These are phyloP conservation scores for Diglossa brunneiventris DNA, from an alignment of 2,113 vertebrate genomes.

Conservation along the genomic window DNA sequence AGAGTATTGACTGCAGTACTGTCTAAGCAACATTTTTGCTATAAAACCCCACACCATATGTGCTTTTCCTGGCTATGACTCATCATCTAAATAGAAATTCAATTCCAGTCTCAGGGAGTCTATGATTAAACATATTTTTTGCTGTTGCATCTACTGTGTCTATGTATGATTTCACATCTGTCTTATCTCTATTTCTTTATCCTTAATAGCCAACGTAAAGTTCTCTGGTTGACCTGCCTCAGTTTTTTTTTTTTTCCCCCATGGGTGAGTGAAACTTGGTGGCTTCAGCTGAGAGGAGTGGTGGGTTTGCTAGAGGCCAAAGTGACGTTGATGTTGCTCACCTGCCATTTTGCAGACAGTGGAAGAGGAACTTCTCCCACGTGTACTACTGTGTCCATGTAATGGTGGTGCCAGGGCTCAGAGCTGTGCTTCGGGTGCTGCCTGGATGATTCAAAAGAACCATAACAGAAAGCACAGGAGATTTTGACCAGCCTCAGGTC, in stretches of 20 bases:
- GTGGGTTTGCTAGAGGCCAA: conserved; percentile 32
- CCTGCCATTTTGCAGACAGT: conserved; percentile 63
- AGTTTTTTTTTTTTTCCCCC: not conserved
- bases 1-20: not conserved
- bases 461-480: conserved; percentile 57
- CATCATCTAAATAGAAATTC: not conserved
- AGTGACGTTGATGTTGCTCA: conserved; percentile 50
- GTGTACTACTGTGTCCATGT: conserved; percentile 37
- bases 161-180: not conserved
- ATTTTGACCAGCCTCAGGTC: conserved; percentile 60
- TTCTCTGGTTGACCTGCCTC: not conserved
- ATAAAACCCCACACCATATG: not conserved
- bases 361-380: conserved; percentile 55
- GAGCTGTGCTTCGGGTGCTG: conserved; percentile 53
- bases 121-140: not conserved
- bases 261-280: not conserved
- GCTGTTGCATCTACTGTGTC: not conserved
- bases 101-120: not conserved
- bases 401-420: conserved; percentile 62
- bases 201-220: not conserved
- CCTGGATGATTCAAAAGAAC: conserved; percentile 62
- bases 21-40: not conserved
- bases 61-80: conserved; percentile 1
- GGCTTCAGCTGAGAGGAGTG: not conserved
- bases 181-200: not conserved